Evolutionary conservation across 2,113 vertebrate species (phyloP), one percentile per base, ranked within the genome.

Genomic region (Smithornis capensis): DNA sequence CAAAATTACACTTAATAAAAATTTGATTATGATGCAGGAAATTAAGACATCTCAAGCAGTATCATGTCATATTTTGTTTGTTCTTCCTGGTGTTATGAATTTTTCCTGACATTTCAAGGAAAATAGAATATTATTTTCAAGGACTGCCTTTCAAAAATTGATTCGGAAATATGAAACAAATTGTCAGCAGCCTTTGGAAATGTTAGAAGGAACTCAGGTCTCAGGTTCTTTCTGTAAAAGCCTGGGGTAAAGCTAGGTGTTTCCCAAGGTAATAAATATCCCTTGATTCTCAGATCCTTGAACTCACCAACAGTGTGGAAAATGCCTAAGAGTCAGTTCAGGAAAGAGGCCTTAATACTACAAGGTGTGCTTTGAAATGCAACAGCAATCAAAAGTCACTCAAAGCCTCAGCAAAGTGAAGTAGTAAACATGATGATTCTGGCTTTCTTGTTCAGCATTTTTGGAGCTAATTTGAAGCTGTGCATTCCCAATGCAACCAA

Each of bases 391-490:
- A 97, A 94, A 94, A 94, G 94, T 76, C 71, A 85, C 59, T 95
- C 23, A 4, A 89, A 91, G 69, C 47, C 76, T 91, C 73, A 87
- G 94, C 93, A 94, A 97, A 95, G 65, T 56, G 31, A 91, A 91
- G 67, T 80, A 62, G 49, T 77, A 92, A 97, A 96, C 76, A 42
- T 94, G 95, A 97, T 97, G 96, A 97, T 83, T 96, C 81, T 84
- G 37, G 25, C 83, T 94, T 96, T 96, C 94, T 95, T 87, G 47
- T 76, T 19, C 22, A 62, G 55, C 18, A 29, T 83, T 94, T 93
- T 83, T 93, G 55, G 68, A 96, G 73, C 94, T 97, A 97, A 97
- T 96, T 96, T 96, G 92, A 94, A 97, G 59, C 83, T 53, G 47
- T 90, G 73, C 28, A 10, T 84, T 97, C 97, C 95, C 95, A 96